A percentile compares a stretch with the other conserved stretches of the same genome.
Conservation (phyloP, 2,797 vertebrate species). For the Siniperca undulata region DNA sequence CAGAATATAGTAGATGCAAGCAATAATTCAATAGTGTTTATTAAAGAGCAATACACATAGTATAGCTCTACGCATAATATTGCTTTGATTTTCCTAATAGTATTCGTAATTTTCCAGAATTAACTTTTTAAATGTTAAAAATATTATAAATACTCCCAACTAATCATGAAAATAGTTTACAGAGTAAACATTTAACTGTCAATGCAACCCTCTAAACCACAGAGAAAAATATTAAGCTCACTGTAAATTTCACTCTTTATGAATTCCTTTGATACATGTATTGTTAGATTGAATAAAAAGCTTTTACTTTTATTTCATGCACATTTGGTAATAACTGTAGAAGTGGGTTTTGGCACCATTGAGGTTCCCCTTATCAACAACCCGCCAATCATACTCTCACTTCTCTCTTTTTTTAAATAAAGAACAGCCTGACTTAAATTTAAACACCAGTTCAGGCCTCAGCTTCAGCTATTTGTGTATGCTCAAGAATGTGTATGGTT, state of each 20-base stretch:
- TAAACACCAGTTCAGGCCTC: constrained; percentile 25
- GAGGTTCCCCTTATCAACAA: constrained; percentile 35
- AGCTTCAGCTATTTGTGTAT: constrained; percentile 38
- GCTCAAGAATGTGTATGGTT: neutral
- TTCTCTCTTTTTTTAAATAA: constrained; percentile 54
- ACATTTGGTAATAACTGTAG: constrained; percentile 42
- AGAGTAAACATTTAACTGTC: neutral
- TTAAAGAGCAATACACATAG: neutral
- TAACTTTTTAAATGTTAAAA: neutral
- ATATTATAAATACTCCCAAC: neutral
- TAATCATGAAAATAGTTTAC: neutral
- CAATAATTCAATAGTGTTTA: neutral
- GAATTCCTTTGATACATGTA: neutral
- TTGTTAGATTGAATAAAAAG: constrained; percentile 1
- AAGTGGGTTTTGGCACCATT: constrained; percentile 36
- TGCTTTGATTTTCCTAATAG: neutral
- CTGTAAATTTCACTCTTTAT: neutral
- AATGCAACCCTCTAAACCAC: neutral
- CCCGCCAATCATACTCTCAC: constrained; percentile 49
- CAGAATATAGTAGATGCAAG: neutral
- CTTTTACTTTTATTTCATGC: constrained; percentile 12
- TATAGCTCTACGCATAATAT: neutral
- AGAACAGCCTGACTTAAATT: constrained; percentile 51
- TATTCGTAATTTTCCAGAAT: neutral
- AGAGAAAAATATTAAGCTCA: neutral